Conservation (phyloP, 1,140 invertebrate genomes). For the Protaetia brevitarsis region DNA sequence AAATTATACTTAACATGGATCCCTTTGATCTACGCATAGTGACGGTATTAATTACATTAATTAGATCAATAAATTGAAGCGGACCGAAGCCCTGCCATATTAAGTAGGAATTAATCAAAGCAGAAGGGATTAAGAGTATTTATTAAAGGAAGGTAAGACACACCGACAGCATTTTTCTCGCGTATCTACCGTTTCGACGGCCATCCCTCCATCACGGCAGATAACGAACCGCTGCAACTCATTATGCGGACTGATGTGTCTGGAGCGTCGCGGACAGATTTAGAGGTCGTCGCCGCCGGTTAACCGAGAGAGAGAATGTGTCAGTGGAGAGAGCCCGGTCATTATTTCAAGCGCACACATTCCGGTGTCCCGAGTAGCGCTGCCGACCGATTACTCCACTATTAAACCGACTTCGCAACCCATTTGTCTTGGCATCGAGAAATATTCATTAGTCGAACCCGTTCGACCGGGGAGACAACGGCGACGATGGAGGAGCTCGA, state of each 20-base stretch:
- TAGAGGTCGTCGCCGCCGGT: slow-evolving; percentile 8
- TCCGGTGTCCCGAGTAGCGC: slow-evolving; percentile 14
- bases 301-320: not conserved
- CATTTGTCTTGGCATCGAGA: slow-evolving; percentile 23
- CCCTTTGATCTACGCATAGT: too few relatives aligned
- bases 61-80: too few relatives aligned
- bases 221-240: slow-evolving; percentile 15
- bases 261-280: slow-evolving; percentile 16
- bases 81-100: too few relatives aligned
- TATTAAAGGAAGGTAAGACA: not conserved
- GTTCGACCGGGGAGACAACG: slow-evolving; percentile 6
- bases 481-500: not conserved
- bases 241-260: slow-evolving; percentile 17
- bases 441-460: slow-evolving; percentile 23
- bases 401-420: slow-evolving; percentile 23
- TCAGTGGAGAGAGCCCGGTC: slow-evolving; percentile 17
- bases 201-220: slow-evolving; percentile 1
- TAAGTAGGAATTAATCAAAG: too few relatives aligned
- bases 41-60: too few relatives aligned
- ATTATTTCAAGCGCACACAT: slow-evolving; percentile 21
- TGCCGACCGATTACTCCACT: slow-evolving; percentile 22
- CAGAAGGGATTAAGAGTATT: not conserved
- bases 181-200: slow-evolving; percentile 6
- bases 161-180: slow-evolving; percentile 3
- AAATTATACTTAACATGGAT: too few relatives aligned